A percentile compares a stretch with the other conserved stretches of the same genome.
Conservation (phyloP, 2,113 vertebrate genomes). For the Todiramphus chloris region DNA sequence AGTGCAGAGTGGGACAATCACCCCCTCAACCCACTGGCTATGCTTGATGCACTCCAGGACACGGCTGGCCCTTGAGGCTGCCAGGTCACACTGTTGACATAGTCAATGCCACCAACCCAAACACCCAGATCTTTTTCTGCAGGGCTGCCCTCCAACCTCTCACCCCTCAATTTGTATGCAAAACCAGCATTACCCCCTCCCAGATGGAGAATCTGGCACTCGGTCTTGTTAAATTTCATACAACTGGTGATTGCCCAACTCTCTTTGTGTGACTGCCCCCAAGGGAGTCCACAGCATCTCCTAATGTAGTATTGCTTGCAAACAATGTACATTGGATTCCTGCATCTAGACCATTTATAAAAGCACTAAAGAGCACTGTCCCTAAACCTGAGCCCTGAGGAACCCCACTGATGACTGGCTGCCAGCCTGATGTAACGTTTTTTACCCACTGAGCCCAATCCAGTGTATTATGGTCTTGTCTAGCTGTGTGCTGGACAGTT, state of each 20-base stretch:
- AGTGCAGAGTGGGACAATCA: not conserved
- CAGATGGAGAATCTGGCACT: not conserved
- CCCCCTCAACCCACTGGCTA: rapidly evolving
- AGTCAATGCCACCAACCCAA: rapidly evolving
- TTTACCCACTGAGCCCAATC: not conserved
- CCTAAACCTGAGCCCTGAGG: not conserved
- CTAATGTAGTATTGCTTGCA: rapidly evolving
- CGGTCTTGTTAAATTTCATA: not conserved
- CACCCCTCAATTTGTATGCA: not conserved
- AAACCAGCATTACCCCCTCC: not conserved
- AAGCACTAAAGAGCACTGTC: not conserved
- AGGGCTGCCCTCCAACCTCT: not conserved
- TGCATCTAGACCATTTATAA: not conserved
- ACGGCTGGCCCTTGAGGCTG: rapidly evolving
- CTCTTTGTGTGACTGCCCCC: not conserved
- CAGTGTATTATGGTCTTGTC: not conserved
- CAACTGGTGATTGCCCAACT: not conserved
- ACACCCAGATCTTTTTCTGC: not conserved
- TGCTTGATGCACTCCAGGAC: not conserved
- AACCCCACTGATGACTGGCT: not conserved
- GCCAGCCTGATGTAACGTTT: not conserved
- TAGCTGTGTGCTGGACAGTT: not conserved
- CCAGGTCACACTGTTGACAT: not conserved
- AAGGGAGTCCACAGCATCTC: not conserved
- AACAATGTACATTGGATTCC: not conserved